Percentiles rank a stretch among this genome's conserved stretches.
Conservation (phyloP, 2,888 invertebrate species). For the Agrotis ipsilon region DNA sequence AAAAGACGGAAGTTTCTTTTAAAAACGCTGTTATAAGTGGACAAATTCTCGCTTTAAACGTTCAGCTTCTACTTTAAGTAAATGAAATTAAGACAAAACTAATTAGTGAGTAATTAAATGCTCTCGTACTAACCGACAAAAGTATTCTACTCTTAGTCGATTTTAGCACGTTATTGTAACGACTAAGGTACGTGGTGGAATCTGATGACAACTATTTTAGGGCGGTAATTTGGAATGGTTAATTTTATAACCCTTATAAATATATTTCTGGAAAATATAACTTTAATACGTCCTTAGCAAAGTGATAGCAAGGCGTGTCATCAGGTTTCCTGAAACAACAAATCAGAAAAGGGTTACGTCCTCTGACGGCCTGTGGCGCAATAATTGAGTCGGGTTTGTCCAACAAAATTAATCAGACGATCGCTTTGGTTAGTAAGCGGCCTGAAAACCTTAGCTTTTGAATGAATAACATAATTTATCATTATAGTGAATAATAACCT, state of each 20-base stretch:
- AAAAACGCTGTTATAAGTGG: conserved; percentile 45
- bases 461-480: no score
- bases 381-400: no score
- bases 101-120: conserved; percentile 64
- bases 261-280: no score
- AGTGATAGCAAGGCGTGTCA: no score
- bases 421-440: no score
- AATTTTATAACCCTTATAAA: background rate
- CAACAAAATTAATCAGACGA: no score
- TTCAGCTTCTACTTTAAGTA: conserved; percentile 41
- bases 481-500: no score
- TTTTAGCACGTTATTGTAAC: conserved; percentile 39
- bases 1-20: conserved; percentile 28
- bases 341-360: no score
- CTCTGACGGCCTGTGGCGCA: no score
- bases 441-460: no score
- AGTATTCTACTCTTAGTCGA: conserved; percentile 20
- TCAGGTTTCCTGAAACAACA: no score
- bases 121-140: conserved; percentile 52
- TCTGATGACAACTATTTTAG: conserved; percentile 14
- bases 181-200: conserved; percentile 23
- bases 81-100: conserved; percentile 62
- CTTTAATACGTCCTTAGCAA: no score
- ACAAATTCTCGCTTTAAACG: conserved; percentile 48
- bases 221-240: background rate